Conservation (phyloP, 2,888 invertebrate species). For the Brachypalpus laphriformis region DNA sequence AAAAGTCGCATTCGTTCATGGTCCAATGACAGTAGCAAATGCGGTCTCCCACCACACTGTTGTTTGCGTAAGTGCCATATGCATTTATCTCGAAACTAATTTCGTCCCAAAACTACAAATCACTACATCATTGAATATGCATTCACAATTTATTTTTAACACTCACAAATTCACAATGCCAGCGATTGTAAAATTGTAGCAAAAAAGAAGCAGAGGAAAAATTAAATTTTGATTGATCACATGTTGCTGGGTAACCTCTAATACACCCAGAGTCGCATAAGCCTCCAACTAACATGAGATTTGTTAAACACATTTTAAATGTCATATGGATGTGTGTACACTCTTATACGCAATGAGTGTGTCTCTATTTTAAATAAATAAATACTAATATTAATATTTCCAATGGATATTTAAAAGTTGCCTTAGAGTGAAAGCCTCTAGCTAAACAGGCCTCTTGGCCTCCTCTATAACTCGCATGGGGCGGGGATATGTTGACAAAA, state of each 20-base stretch:
- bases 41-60: neutral
- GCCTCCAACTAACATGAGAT: conserved; percentile 68
- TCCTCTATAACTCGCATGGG: neutral
- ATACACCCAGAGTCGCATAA: conserved; percentile 63
- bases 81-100: conserved; percentile 5
- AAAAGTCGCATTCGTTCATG: conserved; percentile 18
- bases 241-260: conserved; percentile 66
- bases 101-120: conserved; percentile 25
- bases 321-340: conserved; percentile 27
- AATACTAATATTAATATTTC: conserved; percentile 16
- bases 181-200: conserved; percentile 66
- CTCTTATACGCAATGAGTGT: conserved; percentile 5
- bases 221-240: conserved; percentile 66
- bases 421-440: conserved; percentile 65
- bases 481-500: conserved; percentile 57
- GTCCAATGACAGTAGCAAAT: conserved; percentile 23
- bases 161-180: conserved; percentile 63
- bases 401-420: conserved; percentile 42
- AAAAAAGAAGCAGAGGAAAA: conserved; percentile 36
- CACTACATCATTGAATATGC: conserved; percentile 18
- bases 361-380: conserved; percentile 38
- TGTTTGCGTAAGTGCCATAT: conserved; percentile 35
- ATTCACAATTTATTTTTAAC: conserved; percentile 59
- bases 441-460: conserved; percentile 36
- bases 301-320: conserved; percentile 69